These are phyloP conservation scores for Amphipyra tragopoginis DNA, from an alignment of 2,888 invertebrate genomes.

Conservation along the genomic window DNA sequence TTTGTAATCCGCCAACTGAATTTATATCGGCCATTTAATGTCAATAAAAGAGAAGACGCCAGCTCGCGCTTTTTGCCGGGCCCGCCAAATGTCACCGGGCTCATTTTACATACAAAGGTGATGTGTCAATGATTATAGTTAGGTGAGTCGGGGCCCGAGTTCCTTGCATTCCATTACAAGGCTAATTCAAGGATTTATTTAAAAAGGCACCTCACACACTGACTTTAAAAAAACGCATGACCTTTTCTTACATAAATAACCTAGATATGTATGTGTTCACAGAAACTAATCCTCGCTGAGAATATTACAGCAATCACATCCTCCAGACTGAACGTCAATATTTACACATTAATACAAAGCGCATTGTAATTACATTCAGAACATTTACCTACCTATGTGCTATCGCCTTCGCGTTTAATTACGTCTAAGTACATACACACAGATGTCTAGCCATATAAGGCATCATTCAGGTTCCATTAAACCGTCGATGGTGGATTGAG, in stretches of 20 bases:
- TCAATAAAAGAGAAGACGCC: constrained; percentile 80
- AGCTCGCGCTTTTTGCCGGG: constrained; percentile 73
- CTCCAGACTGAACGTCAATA: constrained; percentile 65
- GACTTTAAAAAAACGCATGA: background rate
- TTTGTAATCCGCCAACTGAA: constrained; percentile 88
- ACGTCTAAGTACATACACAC: constrained; percentile 45
- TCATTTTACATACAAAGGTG: constrained; percentile 87
- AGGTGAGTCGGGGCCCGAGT: constrained; percentile 21
- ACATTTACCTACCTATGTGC: constrained; percentile 24
- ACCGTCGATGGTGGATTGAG: constrained; percentile 66
- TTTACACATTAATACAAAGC: constrained; percentile 64
- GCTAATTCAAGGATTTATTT: constrained; percentile 46
- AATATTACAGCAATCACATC: constrained; percentile 61
- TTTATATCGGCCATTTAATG: constrained; percentile 88
- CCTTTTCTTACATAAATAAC: background rate
- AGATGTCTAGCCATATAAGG: constrained; percentile 22
- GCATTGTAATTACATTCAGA: constrained; percentile 60
- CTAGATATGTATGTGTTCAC: background rate
- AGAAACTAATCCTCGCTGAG: constrained; percentile 50
- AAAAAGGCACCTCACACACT: constrained; percentile 26
- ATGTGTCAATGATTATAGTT: constrained; percentile 77
- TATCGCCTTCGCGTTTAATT: constrained; percentile 55
- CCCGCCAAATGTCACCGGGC: constrained; percentile 73
- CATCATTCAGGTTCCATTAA: constrained; percentile 67
- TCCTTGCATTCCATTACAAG: constrained; percentile 44